phyloP scores from a whole-genome alignment of 2,888 invertebrate species.

The Amphipyra berbera region DNA sequence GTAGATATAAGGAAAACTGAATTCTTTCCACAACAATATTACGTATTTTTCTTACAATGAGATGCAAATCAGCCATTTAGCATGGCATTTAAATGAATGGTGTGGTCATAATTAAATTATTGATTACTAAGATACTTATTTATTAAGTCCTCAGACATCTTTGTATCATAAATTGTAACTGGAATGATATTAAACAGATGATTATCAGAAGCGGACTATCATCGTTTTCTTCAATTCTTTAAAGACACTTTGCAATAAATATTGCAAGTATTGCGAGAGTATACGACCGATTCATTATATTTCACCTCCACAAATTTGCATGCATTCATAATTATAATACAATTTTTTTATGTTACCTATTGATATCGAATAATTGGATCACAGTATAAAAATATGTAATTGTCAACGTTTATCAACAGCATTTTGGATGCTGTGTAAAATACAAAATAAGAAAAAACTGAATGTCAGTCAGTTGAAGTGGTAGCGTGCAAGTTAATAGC shows the following conservation, averaged over 20 bases:
- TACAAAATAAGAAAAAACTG: conserved; percentile 3
- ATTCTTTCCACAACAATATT: no score
- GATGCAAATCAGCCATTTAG: no score
- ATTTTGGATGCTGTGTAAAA: conserved; percentile 9
- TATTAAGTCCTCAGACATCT: not conserved
- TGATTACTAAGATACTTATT: not conserved
- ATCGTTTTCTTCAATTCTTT: not conserved
- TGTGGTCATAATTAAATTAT: not conserved
- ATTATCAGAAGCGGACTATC: not conserved
- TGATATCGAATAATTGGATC: conserved; percentile 3
- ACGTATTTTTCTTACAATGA: no score
- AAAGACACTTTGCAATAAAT: not conserved
- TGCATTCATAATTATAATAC: not conserved
- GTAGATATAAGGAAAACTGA: no score
- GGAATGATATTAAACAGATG: conserved; percentile 7
- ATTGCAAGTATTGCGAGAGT: not conserved
- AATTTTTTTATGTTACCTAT: not conserved
- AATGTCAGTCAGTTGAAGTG: conserved; percentile 7
- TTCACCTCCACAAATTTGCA: conserved; percentile 7
- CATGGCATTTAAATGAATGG: conserved; percentile 1
- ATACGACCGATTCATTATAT: not conserved
- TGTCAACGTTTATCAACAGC: conserved; percentile 9
- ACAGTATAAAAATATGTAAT: conserved; percentile 1
- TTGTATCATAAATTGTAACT: not conserved
- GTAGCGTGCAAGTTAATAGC: conserved; percentile 17